Evolutionary conservation across 2,113 vertebrate species (phyloP), one percentile per base, ranked within the genome.

Genomic region (Rhinogobius similis): DNA sequence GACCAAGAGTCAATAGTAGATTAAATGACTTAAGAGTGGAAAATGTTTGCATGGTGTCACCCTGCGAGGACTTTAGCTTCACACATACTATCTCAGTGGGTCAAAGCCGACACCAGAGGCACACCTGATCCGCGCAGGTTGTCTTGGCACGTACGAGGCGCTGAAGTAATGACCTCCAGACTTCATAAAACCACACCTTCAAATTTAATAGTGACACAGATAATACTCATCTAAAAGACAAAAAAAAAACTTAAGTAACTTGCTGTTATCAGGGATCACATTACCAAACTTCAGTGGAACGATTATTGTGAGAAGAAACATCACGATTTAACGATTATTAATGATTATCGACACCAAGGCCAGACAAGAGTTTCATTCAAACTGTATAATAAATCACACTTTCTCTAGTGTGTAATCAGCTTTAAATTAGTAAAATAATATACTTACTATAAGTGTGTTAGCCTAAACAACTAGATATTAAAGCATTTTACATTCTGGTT

Each of bases 11-110:
- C 76, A 20, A 76, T 70, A 62, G 29, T 16, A 64, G 67, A 78
- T 71, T 66, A 72, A 84, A 76, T 73, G 61, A 63, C 71, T 73
- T 61, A 38, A 75, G 58, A 70, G 63, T 58, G 43, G 39, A 73
- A 73, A 61, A 61, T 79, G 74, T 76, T 73, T 74, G 78, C 66
- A 46, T 39, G 26, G 68, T 65, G 70, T 65, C 56, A n/a, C 61
- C 50, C 61, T 26, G 67, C 65, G 61, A 64, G 65, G 50, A 72
- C 39, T 18, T 14, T 5, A 67, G 6, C 20, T 23, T 62, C 62
- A 71, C 56, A 36, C 50, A 56, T 23, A 50, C 20, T 50, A 58
- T 67, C 41, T 26, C 18, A 5, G 20, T 36, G 58, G 55, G 32
- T 52, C 67, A 27, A 36, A 65, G 10, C 50, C 20, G 43, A 20